Conservation (phyloP, 1,140 invertebrate species). For the Charaxes varanes region DNA sequence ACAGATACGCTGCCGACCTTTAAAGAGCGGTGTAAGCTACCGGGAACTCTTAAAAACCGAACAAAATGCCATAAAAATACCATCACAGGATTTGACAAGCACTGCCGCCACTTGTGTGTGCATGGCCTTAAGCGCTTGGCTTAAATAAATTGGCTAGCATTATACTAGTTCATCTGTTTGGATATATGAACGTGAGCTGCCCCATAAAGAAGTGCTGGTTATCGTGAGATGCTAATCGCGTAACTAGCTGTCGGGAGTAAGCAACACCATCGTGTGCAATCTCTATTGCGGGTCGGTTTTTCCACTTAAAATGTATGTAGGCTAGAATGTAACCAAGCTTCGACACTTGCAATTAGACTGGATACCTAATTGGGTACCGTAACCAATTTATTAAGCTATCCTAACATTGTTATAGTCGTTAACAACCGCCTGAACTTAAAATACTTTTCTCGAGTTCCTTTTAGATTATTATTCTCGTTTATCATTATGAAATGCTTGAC, state of each 20-base stretch:
- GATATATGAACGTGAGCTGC: constrained; percentile 48
- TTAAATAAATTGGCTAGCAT: constrained; percentile 42
- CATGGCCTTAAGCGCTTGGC: constrained; percentile 10
- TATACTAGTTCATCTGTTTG: constrained; percentile 43
- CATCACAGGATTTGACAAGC: no score
- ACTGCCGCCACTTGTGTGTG: no score
- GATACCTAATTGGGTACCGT: constrained; percentile 14
- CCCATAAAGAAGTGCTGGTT: constrained; percentile 53
- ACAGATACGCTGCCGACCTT: no score
- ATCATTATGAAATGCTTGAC: no score
- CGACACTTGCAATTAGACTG: constrained; percentile 14
- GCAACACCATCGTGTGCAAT: constrained; percentile 41
- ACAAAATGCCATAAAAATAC: no score
- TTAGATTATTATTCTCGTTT: no score
- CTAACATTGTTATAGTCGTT: no score
- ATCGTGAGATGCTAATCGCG: constrained; percentile 48
- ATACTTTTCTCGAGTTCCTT: no score
- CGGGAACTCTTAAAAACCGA: no score
- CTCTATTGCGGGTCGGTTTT: constrained; percentile 38
- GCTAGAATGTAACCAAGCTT: constrained; percentile 20
- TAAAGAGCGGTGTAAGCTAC: no score
- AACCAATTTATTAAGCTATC: no score
- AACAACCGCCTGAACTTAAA: no score
- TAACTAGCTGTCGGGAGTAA: constrained; percentile 52
- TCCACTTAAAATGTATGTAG: constrained; percentile 39